Evolutionary conservation across 2,797 vertebrate genomes (phyloP), one percentile per base, ranked within the genome.

Genomic region (Cryptoblepharus egeriae): DNA sequence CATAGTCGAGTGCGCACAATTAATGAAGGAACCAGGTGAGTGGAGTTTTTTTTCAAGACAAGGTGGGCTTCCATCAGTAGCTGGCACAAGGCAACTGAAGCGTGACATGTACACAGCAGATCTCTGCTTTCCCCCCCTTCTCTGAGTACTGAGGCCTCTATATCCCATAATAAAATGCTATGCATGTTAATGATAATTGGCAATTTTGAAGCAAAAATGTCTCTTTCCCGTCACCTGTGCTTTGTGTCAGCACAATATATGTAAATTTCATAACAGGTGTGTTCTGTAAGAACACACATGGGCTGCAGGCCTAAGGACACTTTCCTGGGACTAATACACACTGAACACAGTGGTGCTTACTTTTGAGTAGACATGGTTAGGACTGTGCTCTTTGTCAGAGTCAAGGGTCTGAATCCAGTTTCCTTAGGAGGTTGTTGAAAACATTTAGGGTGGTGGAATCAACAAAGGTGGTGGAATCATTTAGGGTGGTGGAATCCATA

Each of bases 1-100:
- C 80, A 37, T 39, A 85, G 85, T 81, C 82, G 86, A 86, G 39
- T 37, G 87, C 28, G 1, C 85, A 68, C 77, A 39, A n/a, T 77
- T 88, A 82, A 76, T 83, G 85, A 70, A 85, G 89, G 61, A 87
- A 75, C 80, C 88, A 87, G 91, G 87, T 89, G 92, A 87, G 55
- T 42, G 82, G 10, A 74, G 83, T 64, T 86, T 89, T n/a, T 45
- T 84, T 88, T 83, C 77, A 64, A 81, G 72, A 60, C 0, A 5
- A n/a, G 63, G 73, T 67, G 42, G 20, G 52, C 79, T 88, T 70
- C 83, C 80, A 63, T 81, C 63, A 77, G 77, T 67, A 67, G 86
- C 69, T 65, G 20, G 37, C 63, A 45, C 8, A 13, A 57, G 81
- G 88, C 75, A 89, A 89, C 0, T 81, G 69, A 79, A 89, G 90